Conservation (phyloP, 2,113 vertebrate species). For the Halichoeres trimaculatus region DNA sequence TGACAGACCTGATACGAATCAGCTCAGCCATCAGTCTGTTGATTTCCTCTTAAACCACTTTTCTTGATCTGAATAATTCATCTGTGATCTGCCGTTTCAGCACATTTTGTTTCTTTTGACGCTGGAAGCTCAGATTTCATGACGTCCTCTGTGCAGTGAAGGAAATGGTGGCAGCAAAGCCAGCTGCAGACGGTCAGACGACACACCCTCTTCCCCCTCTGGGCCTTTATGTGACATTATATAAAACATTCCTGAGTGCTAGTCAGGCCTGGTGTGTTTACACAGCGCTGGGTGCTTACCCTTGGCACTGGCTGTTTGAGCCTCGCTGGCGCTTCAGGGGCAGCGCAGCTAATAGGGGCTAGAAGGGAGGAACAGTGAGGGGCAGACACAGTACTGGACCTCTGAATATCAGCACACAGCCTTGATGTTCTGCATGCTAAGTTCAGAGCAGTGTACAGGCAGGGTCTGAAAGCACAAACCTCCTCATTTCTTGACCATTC, state of each 20-base stretch:
- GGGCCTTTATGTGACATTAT: conserved; percentile 83
- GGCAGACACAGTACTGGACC: conserved; percentile 76
- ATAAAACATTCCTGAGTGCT: conserved; percentile 84
- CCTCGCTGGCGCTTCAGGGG: conserved; percentile 68
- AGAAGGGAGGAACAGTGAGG: conserved; percentile 61
- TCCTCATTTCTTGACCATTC: conserved; percentile 7
- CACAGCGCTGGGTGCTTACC: conserved; percentile 80
- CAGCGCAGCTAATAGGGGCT: conserved; percentile 84
- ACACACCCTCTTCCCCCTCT: conserved; percentile 79
- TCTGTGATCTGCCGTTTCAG: conserved; percentile 76
- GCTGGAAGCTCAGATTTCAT: conserved; percentile 74
- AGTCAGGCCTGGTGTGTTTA: conserved; percentile 85
- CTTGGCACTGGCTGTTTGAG: conserved; percentile 74
- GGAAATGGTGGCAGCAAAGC: conserved; percentile 80
- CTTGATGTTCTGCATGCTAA: conserved; percentile 71
- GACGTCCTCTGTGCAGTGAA: conserved; percentile 70
- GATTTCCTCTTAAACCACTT: conserved; percentile 33
- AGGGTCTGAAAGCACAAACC: conserved; percentile 54
- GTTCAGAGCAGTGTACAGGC: conserved; percentile 63
- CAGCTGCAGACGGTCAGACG: conserved; percentile 71
- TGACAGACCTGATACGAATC: conserved; percentile 47
- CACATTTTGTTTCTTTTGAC: conserved; percentile 71
- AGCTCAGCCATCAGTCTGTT: conserved; percentile 33
- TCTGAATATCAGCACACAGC: conserved; percentile 79
- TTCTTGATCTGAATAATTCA: conserved; percentile 42